phyloP scores from a whole-genome alignment of 2,888 invertebrate species.

The Rotaria sp. region DNA sequence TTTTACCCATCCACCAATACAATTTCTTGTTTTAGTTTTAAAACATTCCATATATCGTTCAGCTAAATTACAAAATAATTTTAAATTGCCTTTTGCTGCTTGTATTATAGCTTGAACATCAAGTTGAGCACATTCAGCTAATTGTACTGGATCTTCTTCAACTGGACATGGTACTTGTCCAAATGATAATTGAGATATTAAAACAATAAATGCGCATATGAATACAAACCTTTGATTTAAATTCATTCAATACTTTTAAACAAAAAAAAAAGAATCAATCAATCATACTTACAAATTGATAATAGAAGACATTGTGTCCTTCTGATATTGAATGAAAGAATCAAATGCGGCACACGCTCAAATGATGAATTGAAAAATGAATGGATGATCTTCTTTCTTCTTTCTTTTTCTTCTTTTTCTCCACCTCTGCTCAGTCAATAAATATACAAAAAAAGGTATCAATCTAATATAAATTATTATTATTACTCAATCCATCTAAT shows the following conservation, averaged over 20 bases:
- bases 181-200: neutral
- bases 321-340: neutral
- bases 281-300: neutral
- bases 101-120: conserved; percentile 39
- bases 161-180: conserved; percentile 29
- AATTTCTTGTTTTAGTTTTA: conserved; percentile 39
- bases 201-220: neutral
- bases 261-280: too few relatives aligned
- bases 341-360: neutral
- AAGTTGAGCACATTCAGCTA: conserved; percentile 39
- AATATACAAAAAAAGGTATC: neutral
- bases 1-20: conserved; percentile 38
- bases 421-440: neutral
- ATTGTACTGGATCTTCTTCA: conserved; percentile 39
- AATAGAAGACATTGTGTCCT: neutral
- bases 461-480: neutral
- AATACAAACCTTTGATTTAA: neutral
- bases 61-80: conserved; percentile 38
- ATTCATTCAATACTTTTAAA: too few relatives aligned
- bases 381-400: neutral
- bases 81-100: conserved; percentile 35
- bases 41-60: conserved; percentile 40
- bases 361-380: neutral
- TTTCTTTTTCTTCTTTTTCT: neutral
- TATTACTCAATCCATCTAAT: neutral